Base-by-base conservation (phyloP, 2,113 vertebrate species). In the Cinclus cinclus region DNA sequence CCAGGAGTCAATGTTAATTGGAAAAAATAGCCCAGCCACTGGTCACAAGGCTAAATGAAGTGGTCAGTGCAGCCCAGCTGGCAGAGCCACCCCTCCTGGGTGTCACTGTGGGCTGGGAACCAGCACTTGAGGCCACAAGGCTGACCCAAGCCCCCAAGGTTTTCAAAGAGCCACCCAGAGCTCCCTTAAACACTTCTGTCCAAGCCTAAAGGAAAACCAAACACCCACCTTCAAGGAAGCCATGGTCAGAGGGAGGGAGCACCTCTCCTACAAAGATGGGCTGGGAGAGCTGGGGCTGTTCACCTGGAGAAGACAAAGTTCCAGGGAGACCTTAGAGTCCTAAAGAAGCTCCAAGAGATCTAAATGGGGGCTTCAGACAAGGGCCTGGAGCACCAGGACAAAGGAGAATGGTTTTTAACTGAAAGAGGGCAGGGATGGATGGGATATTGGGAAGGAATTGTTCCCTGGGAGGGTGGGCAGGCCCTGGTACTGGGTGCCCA, bases 381-480 rank as follows among this genome's bases (percentile, higher is more conserved):
- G n/a, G n/a, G n/a, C n/a, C n/a, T 12, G 33, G 9, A 60, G 22
- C 0, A 1, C 8, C 83, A 53, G 55, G 33, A 33, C 23, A 62
- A 11, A 10, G 15, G 3, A 10, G 9, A 77, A 39, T 23, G 46
- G 46, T 59, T 68, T 68, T 44, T 35, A 14, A 52, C 21, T 4
- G 17, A 25, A 25, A 18, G 27, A 52, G 33, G 8, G 9, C 18
- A 69, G 27, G 64, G 3, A 11, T 62, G 28, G 33, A 33, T 53
- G 39, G 15, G 33, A 62, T n/a, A n/a, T n/a, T n/a, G n/a, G n/a
- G n/a, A n/a, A n/a, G n/a, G n/a, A n/a, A n/a, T n/a, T n/a, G n/a
- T 7, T 49, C 50, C 14, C 30, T 56, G 18, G 0, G n/a, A 59
- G 53, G 83, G 31, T 33, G 44, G 3, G 1, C 0, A 68, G 53